A percentile compares a stretch with the other conserved stretches of the same genome.
Conservation (phyloP, 2,113 vertebrate genomes). For the Hippolais icterina region DNA sequence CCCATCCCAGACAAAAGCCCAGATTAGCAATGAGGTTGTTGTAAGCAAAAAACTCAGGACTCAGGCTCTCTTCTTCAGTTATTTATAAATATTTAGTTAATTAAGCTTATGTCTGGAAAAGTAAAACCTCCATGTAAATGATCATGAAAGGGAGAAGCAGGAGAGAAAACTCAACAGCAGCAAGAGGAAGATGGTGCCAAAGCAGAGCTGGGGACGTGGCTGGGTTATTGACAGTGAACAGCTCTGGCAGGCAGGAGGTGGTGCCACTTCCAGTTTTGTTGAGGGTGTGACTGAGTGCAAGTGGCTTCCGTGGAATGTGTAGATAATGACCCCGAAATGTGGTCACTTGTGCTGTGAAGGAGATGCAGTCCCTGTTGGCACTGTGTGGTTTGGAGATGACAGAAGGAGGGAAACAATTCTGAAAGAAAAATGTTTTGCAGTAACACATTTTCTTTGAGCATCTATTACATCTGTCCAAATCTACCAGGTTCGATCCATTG, state of each 20-base stretch:
- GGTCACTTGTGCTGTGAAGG: background rate
- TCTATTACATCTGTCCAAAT: background rate
- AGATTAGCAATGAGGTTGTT: background rate
- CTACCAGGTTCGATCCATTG: background rate
- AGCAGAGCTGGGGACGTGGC: background rate
- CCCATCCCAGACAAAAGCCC: background rate
- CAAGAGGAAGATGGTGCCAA: background rate
- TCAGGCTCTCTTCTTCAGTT: background rate
- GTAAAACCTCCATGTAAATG: background rate
- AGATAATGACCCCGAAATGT: background rate
- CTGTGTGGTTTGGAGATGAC: background rate
- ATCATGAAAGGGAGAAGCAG: background rate
- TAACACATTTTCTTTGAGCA: background rate
- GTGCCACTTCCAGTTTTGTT: background rate
- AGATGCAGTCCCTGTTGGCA: background rate
- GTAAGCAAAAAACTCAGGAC: background rate
- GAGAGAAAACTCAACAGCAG: background rate
- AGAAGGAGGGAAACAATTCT: background rate
- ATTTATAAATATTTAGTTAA: background rate
- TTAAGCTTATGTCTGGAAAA: background rate
- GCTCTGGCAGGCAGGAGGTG: background rate
- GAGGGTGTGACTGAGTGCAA: background rate
- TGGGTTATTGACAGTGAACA: rapidly evolving
- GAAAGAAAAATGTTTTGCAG: background rate
- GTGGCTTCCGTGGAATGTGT: background rate